These are phyloP conservation scores for Psylliodes chrysocephalus DNA, from an alignment of 2,888 invertebrate genomes.

Conservation along the genomic window DNA sequence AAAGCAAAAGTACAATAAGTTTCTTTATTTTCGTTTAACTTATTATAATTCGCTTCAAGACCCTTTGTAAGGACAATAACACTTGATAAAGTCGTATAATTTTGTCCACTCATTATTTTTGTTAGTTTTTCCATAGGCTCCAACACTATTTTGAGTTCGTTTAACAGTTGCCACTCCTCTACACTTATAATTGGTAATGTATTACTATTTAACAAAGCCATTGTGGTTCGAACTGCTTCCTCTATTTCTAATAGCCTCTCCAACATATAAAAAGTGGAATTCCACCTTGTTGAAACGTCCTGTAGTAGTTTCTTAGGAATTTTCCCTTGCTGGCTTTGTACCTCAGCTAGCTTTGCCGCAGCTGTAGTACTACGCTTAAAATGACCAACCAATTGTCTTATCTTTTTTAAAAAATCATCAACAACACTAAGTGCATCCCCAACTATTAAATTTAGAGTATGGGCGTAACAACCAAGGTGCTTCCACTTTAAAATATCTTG, in stretches of 20 bases:
- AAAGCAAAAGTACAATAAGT: constrained; percentile 17
- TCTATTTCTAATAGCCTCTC: too few species aligned
- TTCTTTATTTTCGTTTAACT: constrained; percentile 4
- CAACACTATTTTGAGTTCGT: constrained; percentile 39
- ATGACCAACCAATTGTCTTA: neutral
- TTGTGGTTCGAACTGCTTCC: neutral
- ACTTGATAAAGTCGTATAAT: constrained; percentile 41
- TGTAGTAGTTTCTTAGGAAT: too few species aligned
- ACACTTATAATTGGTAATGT: too few species aligned
- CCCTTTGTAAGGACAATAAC: constrained; percentile 46
- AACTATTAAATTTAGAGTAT: constrained; percentile 45
- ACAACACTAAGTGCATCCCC: constrained; percentile 9
- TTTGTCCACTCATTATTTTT: constrained; percentile 40
- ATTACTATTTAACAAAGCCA: constrained; percentile 2
- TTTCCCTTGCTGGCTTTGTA: too few species aligned
- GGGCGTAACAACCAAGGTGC: too few species aligned
- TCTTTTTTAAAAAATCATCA: constrained; percentile 1
- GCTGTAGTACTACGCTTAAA: constrained; percentile 1
- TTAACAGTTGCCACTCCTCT: constrained; percentile 44
- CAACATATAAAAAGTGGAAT: too few species aligned
- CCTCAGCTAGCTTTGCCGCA: too few species aligned
- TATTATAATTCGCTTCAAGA: constrained; percentile 21
- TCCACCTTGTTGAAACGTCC: neutral
- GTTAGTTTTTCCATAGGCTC: constrained; percentile 45
- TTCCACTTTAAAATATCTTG: constrained; percentile 37